Base-by-base conservation (phyloP, 2,113 vertebrate genomes). In the Machaerirhynchus nigripectus region DNA sequence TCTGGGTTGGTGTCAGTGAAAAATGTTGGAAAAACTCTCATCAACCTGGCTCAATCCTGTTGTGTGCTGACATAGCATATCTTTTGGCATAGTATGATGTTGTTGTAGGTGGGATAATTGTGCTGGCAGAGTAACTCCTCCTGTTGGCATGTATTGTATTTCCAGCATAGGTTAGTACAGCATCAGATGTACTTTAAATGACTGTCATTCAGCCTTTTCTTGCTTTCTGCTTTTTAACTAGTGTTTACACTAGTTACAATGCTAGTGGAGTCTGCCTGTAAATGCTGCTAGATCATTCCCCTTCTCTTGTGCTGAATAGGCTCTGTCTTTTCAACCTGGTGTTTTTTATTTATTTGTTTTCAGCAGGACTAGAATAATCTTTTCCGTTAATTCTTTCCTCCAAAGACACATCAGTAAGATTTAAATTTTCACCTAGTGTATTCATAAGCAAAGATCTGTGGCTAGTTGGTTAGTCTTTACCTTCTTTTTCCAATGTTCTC, bases 211-310 rank as follows among this genome's bases (percentile, higher is more conserved):
- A 28, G n/a, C 61, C 82, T 79, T 70, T 70, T 78, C 52, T 83
- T 88, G 57, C 50, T 83, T 83, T 95, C 42, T 90, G 78, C 44
- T 87, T 95, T 95, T 70, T 37, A 75, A 71, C 80, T 50, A 33
- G 19, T 42, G 12, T 80, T 63, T 47, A 31, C 27, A 17, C 33
- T 55, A 7, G 52, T 61, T 79, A 21, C 26, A 55, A 21, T 67
- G 59, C 47, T 37, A 10, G 57, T 65, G 42, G 59, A 74, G 27
- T 55, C 73, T 55, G 60, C 55, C 49, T 87, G 52, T 88, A 52
- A 93, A 90, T 73, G 37, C 56, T 90, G 59, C 79, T 55, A 47
- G 87, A 78, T 79, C 47, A 63, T 83, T 93, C 74, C 42, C 9
- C 16, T 83, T 87, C 55, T 64, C 55, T 77, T 83, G 0, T 39